Conservation (phyloP, 2,888 invertebrate genomes). For the Parnassius orleans region DNA sequence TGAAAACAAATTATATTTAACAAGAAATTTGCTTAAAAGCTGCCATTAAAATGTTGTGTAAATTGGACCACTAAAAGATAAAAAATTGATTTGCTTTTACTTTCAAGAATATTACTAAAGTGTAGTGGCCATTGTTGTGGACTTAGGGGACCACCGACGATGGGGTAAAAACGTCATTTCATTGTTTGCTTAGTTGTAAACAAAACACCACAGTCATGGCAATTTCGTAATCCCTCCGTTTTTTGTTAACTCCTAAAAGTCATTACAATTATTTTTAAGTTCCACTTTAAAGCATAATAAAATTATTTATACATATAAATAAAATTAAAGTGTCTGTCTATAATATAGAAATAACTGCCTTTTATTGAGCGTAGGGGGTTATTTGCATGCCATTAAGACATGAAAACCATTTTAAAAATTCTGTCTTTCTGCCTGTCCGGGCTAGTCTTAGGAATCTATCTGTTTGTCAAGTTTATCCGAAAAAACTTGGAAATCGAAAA, state of each 20-base stretch:
- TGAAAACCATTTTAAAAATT: too few species aligned
- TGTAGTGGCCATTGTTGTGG: slow-evolving; percentile 25
- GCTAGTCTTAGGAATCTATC: too few species aligned
- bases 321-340: too few species aligned
- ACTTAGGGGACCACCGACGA: slow-evolving; percentile 46
- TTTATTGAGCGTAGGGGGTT: too few species aligned
- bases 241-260: slow-evolving; percentile 31
- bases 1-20: too few species aligned
- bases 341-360: too few species aligned
- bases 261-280: slow-evolving; percentile 32
- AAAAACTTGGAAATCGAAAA: too few species aligned
- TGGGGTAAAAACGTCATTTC: slow-evolving; percentile 44
- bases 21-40: too few species aligned
- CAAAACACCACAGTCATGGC: slow-evolving; percentile 48
- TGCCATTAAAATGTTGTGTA: slow-evolving; percentile 1
- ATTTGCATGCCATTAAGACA: too few species aligned
- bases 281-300: slow-evolving; percentile 1
- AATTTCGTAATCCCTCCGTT: slow-evolving; percentile 47
- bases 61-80: neutral
- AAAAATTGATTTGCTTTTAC: slow-evolving; percentile 33
- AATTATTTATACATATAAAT: too few species aligned
- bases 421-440: too few species aligned
- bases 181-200: slow-evolving; percentile 54
- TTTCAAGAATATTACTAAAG: slow-evolving; percentile 32
- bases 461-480: too few species aligned